A percentile compares a stretch with the other conserved stretches of the same genome.
Conservation (phyloP, 37 sponge, comb jelly and placozoan genomes). For the Hormiphora californensis region DNA sequence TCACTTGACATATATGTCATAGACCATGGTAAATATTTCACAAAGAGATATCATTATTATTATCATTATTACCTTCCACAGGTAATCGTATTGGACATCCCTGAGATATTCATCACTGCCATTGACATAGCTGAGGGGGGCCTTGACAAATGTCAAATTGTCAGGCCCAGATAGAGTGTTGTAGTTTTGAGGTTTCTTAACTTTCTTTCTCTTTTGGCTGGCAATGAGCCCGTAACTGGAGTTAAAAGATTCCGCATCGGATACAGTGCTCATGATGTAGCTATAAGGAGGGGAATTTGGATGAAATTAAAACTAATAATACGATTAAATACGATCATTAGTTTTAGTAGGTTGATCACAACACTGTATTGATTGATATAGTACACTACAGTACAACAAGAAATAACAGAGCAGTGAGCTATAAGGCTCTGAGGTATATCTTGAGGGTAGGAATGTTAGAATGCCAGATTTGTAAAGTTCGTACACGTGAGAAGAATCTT, state of each 20-base stretch:
- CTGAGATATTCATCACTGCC: background rate
- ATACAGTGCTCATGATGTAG: background rate
- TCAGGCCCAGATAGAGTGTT: background rate
- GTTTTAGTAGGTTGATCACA: background rate
- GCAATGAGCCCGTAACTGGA: constrained; percentile 22
- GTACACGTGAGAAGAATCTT: too few relatives aligned
- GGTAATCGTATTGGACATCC: constrained; percentile 39
- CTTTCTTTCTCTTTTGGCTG: background rate
- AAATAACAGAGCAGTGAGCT: too few relatives aligned
- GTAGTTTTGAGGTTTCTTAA: constrained; percentile 14
- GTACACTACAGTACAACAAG: too few relatives aligned
- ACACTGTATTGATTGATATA: background rate
- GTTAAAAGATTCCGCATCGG: constrained; percentile 25
- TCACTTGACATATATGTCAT: background rate
- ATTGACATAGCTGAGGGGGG: background rate
- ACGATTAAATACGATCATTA: background rate
- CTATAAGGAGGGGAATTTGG: too few relatives aligned
- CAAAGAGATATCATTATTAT: background rate
- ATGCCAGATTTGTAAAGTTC: too few relatives aligned
- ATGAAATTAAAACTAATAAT: too few relatives aligned
- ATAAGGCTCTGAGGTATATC: too few relatives aligned
- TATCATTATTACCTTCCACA: constrained; percentile 54
- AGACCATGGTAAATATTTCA: background rate
- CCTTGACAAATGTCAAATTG: background rate
- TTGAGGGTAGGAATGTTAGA: too few relatives aligned